phyloP scores from a whole-genome alignment of 2,888 invertebrate species.

The Heliconius ethilla region DNA sequence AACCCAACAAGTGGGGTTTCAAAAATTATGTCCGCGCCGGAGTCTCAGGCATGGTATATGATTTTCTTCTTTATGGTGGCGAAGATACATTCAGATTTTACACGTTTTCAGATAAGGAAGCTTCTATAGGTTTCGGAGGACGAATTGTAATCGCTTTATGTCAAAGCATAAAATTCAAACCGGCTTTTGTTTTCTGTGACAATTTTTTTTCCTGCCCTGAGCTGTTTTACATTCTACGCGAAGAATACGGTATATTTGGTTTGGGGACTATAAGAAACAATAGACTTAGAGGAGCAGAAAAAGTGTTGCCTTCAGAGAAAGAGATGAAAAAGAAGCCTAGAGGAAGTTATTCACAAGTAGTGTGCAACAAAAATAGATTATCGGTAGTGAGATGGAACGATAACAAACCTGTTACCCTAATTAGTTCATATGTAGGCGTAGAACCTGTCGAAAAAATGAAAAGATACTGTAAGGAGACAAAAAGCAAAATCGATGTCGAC shows the following conservation, averaged over 20 bases:
- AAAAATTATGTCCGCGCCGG: conserved; percentile 3
- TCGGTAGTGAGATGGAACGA: conserved; percentile 1
- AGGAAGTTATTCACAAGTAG: conserved; percentile 1
- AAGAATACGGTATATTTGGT: conserved; percentile 45
- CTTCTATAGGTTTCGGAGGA: conserved; percentile 48
- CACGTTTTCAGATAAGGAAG: conserved; percentile 41
- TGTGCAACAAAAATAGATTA: background rate
- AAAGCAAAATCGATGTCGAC: conserved; percentile 48
- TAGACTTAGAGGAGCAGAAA: conserved; percentile 46
- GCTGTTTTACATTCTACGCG: conserved; percentile 44
- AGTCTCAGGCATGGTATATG: background rate
- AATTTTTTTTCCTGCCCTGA: conserved; percentile 48
- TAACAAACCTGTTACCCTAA: background rate
- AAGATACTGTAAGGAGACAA: conserved; percentile 50
- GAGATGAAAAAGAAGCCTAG: conserved; percentile 45
- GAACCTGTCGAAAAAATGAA: conserved; percentile 50
- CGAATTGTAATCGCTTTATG: conserved; percentile 50
- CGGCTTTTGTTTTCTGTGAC: conserved; percentile 41
- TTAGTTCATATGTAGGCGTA: conserved; percentile 41
- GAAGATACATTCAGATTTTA: conserved; percentile 4
- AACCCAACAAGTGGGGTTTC: conserved; percentile 41
- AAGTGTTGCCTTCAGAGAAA: conserved; percentile 44
- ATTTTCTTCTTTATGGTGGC: background rate
- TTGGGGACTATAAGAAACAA: conserved; percentile 47
- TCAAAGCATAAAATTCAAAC: conserved; percentile 41